These are phyloP conservation scores for Drosophila vallismaia DNA, from an alignment of 2,888 invertebrate genomes.

Conservation along the genomic window DNA sequence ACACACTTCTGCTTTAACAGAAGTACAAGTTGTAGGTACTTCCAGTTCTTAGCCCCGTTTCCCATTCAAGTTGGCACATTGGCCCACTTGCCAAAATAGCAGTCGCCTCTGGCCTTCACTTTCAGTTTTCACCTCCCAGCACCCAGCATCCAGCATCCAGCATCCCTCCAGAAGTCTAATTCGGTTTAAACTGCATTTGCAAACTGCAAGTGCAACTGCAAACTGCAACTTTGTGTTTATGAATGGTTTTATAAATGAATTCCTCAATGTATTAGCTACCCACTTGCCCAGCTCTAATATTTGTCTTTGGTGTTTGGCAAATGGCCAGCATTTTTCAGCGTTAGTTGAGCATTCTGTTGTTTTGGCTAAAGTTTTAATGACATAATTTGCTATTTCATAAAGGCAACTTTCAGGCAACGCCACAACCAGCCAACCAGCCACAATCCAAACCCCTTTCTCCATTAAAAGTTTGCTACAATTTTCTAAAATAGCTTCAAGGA, in stretches of 20 bases:
- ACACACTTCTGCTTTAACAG: not conserved
- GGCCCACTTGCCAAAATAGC: not conserved
- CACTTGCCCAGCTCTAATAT: conserved; percentile 1
- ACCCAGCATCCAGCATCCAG: not conserved
- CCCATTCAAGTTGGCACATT: not conserved
- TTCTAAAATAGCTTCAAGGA: conserved; percentile 32
- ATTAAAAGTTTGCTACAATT: conserved; percentile 11
- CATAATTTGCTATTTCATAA: conserved; percentile 35
- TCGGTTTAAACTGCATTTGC: not conserved
- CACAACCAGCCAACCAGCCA: not conserved
- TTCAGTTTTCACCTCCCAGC: conserved; percentile 1
- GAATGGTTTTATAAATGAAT: conserved; percentile 17
- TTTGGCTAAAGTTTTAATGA: conserved; percentile 38
- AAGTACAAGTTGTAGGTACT: conserved; percentile 1
- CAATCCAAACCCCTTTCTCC: not conserved
- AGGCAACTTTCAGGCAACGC: not conserved
- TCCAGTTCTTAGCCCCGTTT: not conserved
- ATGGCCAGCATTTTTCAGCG: conserved; percentile 13
- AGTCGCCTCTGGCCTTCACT: not conserved
- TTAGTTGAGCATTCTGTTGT: conserved; percentile 17
- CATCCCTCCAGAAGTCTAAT: not conserved
- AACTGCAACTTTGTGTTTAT: conserved; percentile 10
- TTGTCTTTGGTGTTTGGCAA: not conserved
- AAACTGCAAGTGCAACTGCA: conserved; percentile 9
- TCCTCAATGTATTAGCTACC: conserved; percentile 11